These are phyloP conservation scores for Cnemophilus loriae DNA, from an alignment of 2,113 vertebrate genomes.

Conservation along the genomic window DNA sequence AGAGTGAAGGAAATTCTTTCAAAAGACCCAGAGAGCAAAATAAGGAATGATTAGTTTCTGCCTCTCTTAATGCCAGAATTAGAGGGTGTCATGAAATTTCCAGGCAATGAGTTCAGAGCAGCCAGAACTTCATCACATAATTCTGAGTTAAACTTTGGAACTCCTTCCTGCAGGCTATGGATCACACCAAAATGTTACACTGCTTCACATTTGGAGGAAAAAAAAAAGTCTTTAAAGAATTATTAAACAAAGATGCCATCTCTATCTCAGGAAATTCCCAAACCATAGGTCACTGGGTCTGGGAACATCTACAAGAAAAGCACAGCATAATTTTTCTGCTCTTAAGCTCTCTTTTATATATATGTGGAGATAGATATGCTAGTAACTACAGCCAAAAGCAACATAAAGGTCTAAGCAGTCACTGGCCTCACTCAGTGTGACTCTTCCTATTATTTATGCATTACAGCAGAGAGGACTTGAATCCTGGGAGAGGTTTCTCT, in stretches of 20 bases:
- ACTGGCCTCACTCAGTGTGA: neutral
- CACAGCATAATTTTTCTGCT: neutral
- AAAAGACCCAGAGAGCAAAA: neutral
- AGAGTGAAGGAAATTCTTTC: neutral
- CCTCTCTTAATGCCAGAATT: neutral
- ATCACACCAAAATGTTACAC: neutral
- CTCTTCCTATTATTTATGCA: neutral
- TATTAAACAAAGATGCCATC: neutral
- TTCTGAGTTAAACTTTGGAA: neutral
- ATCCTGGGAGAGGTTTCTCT: neutral
- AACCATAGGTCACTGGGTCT: neutral
- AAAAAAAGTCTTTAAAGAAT: neutral
- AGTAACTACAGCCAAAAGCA: neutral
- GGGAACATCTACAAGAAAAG: neutral
- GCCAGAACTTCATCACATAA: neutral
- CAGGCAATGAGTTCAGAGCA: neutral
- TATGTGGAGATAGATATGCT: neutral
- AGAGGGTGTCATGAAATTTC: neutral
- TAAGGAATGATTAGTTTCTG: neutral
- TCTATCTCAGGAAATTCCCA: neutral
- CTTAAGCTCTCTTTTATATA: neutral
- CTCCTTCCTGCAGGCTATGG: neutral
- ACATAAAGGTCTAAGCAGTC: neutral
- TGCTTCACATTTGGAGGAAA: neutral
- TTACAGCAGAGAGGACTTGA: neutral